Percentiles rank a stretch among this genome's conserved stretches.
phyloP scores from a whole-genome alignment of 2,888 invertebrate species.

The Polydrusus tereticollis region DNA sequence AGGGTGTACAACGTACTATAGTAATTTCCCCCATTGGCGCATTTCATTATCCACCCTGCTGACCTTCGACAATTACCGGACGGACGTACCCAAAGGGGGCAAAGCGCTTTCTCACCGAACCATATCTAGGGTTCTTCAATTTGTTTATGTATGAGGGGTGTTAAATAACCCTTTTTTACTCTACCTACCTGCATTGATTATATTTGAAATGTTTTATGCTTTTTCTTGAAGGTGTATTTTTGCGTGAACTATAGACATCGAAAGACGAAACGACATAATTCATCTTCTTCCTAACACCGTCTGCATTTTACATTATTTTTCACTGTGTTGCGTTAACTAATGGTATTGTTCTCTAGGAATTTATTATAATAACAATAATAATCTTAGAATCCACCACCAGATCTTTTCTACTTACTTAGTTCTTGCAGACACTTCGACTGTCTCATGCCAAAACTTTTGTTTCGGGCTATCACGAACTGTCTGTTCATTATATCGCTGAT shows the following conservation, averaged over 20 bases:
- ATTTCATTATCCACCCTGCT: conserved; percentile 49
- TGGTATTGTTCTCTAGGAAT: too few relatives aligned
- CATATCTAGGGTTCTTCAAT: conserved; percentile 33
- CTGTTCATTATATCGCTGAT: too few relatives aligned
- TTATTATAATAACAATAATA: too few relatives aligned
- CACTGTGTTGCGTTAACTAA: too few relatives aligned
- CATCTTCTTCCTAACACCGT: too few relatives aligned
- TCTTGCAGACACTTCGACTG: too few relatives aligned
- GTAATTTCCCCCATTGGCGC: conserved; percentile 37
- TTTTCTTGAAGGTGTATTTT: not conserved
- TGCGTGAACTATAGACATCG: not conserved
- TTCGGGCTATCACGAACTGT: too few relatives aligned
- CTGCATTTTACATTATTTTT: too few relatives aligned
- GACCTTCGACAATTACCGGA: conserved; percentile 46
- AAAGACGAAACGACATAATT: too few relatives aligned
- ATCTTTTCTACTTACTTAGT: too few relatives aligned
- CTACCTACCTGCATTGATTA: conserved; percentile 43
- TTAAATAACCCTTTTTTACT: conserved; percentile 43
- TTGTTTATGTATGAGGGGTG: conserved; percentile 47
- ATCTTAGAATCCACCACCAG: too few relatives aligned
- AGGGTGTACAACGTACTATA: conserved; percentile 35
- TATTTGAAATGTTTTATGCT: conserved; percentile 16
- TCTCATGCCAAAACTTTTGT: too few relatives aligned
- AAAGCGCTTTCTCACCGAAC: conserved; percentile 45
- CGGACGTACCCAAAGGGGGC: conserved; percentile 42